A percentile compares a stretch with the other conserved stretches of the same genome.
Evolutionary conservation across 1,140 invertebrate species (phyloP).

Genomic region (Gonioctena quinquepunctata): DNA sequence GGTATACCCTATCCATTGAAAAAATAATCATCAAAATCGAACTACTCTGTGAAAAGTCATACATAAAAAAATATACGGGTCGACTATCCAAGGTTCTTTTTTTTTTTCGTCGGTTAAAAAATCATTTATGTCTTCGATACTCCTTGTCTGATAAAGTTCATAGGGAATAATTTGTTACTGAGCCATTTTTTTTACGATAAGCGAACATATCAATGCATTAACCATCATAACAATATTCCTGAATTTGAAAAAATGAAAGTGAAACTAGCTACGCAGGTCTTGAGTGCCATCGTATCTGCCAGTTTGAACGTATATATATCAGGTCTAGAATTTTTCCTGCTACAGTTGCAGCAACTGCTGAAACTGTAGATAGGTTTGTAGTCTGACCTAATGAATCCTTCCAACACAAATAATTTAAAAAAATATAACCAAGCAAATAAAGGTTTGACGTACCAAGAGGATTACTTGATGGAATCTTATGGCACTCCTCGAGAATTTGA

Average conservation of each 20-base stretch:
- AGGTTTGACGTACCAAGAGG: background rate
- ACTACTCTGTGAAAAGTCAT: too few relatives aligned
- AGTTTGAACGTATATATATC: slow-evolving; percentile 34
- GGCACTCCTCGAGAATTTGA: background rate
- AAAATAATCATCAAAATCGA: too few relatives aligned
- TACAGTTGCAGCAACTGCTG: slow-evolving; percentile 14
- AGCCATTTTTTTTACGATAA: too few relatives aligned
- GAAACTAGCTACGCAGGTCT: slow-evolving; percentile 42
- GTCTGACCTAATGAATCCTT: slow-evolving; percentile 36
- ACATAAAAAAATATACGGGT: too few relatives aligned
- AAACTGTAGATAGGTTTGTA: slow-evolving; percentile 27
- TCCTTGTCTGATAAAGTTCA: too few relatives aligned
- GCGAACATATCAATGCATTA: too few relatives aligned
- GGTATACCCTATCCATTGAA: too few relatives aligned
- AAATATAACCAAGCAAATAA: background rate
- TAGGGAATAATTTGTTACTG: too few relatives aligned
- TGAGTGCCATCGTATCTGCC: slow-evolving; percentile 40
- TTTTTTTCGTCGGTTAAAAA: too few relatives aligned
- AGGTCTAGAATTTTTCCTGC: slow-evolving; percentile 24
- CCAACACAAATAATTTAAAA: background rate
- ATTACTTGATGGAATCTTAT: background rate
- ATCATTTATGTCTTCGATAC: too few relatives aligned
- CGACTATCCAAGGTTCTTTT: too few relatives aligned
- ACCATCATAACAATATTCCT: slow-evolving; percentile 40
- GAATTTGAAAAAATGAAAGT: slow-evolving; percentile 47